Percentiles rank a stretch among this genome's conserved stretches.
These are phyloP conservation scores for Drymonia ruficornis DNA, from an alignment of 2,888 invertebrate genomes.

Conservation along the genomic window DNA sequence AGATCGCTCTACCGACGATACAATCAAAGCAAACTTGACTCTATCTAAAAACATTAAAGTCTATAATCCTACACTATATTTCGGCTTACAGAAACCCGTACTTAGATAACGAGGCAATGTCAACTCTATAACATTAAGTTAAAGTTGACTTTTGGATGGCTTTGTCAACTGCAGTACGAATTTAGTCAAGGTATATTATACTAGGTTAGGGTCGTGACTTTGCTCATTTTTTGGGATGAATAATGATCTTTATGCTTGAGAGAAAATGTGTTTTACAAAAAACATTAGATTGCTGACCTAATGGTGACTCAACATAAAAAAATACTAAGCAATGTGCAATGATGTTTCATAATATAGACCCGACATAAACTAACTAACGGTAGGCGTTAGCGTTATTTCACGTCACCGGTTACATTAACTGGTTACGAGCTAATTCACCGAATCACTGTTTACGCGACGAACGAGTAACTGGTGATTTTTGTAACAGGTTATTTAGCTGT, in stretches of 20 bases:
- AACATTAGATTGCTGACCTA: not conserved
- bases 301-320: not conserved
- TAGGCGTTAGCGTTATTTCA: too few relatives aligned
- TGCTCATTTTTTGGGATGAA: constrained; percentile 11
- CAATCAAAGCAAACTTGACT: constrained; percentile 9
- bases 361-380: too few relatives aligned
- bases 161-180: constrained; percentile 19
- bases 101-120: constrained; percentile 11
- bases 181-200: constrained; percentile 17
- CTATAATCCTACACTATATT: not conserved
- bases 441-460: too few relatives aligned
- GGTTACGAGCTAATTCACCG: too few relatives aligned
- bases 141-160: constrained; percentile 12
- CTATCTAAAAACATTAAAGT: not conserved
- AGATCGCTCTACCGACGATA: constrained; percentile 13
- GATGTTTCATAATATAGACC: too few relatives aligned
- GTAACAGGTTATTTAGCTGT: too few relatives aligned
- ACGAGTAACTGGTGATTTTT: too few relatives aligned
- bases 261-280: not conserved
- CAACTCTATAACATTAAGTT: fast-evolving
- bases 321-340: too few relatives aligned
- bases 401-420: too few relatives aligned
- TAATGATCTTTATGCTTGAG: not conserved
- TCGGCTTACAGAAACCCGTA: not conserved
- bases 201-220: constrained; percentile 19